Percentiles rank a stretch among this genome's conserved stretches.
These are phyloP conservation scores for Busseola fusca DNA, from an alignment of 2,888 invertebrate species.

Conservation along the genomic window DNA sequence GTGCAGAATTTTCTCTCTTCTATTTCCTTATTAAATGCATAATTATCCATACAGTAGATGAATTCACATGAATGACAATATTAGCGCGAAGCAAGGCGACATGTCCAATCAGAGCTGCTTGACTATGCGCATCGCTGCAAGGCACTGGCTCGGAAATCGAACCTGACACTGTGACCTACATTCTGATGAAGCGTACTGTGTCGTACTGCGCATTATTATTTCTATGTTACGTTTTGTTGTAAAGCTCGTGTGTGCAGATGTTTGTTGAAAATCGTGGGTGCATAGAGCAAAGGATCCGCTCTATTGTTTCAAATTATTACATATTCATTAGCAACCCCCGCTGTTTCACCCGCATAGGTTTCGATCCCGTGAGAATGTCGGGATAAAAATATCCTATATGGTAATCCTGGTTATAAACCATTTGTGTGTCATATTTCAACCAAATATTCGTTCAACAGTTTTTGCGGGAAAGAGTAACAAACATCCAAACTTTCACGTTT, in stretches of 20 bases:
- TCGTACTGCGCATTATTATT: constrained; percentile 55
- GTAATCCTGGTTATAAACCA: no score
- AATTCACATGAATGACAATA: constrained; percentile 29
- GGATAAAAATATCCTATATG: no score
- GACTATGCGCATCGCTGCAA: constrained; percentile 51
- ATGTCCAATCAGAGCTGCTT: constrained; percentile 45
- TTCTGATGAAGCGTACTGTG: constrained; percentile 54
- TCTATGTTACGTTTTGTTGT: constrained; percentile 35
- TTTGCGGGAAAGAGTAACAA: no score
- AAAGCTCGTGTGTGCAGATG: constrained; percentile 23
- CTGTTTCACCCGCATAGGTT: no score
- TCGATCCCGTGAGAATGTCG: no score
- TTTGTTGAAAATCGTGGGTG: constrained; percentile 11
- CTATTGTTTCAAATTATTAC: constrained; percentile 22
- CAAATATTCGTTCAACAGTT: no score
- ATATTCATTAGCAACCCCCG: no score
- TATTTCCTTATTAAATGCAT: not conserved
- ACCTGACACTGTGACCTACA: constrained; percentile 66
- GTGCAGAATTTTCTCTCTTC: constrained; percentile 1
- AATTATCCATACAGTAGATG: constrained; percentile 4
- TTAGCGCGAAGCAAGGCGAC: constrained; percentile 27
- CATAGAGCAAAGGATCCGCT: not conserved
- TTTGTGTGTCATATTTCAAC: no score
- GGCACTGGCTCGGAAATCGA: constrained; percentile 59
- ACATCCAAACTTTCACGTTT: no score